Conservation (phyloP, 2,888 invertebrate species). For the Cerceris ruficornis region DNA sequence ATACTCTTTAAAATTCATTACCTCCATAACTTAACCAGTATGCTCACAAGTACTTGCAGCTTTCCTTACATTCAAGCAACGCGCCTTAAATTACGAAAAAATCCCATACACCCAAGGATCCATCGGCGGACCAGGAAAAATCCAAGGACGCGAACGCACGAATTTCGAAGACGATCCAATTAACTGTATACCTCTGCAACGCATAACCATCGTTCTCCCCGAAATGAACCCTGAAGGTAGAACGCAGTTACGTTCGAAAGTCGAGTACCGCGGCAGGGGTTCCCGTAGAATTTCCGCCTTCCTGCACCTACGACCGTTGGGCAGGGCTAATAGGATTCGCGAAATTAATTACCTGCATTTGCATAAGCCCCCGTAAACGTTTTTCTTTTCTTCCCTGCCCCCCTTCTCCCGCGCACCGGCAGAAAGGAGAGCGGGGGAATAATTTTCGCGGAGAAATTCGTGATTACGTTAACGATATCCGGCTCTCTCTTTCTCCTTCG, state of each 20-base stretch:
- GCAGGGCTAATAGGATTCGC: constrained; percentile 75
- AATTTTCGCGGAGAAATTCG: constrained; percentile 69
- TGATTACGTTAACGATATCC: constrained; percentile 72
- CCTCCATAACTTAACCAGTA: too few species aligned
- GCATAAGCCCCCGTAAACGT: constrained; percentile 76
- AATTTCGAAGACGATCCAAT: constrained; percentile 55
- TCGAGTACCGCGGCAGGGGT: constrained; percentile 32
- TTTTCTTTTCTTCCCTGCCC: constrained; percentile 62
- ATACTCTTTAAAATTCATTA: too few species aligned
- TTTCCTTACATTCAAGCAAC: background rate
- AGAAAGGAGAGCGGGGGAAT: constrained; percentile 49
- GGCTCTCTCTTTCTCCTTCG: constrained; percentile 38
- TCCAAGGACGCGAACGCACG: constrained; percentile 18
- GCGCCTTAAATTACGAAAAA: background rate
- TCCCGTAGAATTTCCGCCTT: constrained; percentile 59
- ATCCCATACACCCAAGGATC: background rate
- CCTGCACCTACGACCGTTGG: constrained; percentile 64
- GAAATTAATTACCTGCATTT: constrained; percentile 79
- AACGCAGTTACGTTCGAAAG: constrained; percentile 52
- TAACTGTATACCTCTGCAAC: constrained; percentile 49
- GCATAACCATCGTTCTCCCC: constrained; percentile 47
- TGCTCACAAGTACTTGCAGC: too few species aligned
- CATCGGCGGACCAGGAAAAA: background rate
- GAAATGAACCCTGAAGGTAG: constrained; percentile 51
- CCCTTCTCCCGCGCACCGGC: constrained; percentile 24